These are phyloP conservation scores for Ammospiza nelsoni DNA, from an alignment of 2,113 vertebrate species.

Conservation along the genomic window DNA sequence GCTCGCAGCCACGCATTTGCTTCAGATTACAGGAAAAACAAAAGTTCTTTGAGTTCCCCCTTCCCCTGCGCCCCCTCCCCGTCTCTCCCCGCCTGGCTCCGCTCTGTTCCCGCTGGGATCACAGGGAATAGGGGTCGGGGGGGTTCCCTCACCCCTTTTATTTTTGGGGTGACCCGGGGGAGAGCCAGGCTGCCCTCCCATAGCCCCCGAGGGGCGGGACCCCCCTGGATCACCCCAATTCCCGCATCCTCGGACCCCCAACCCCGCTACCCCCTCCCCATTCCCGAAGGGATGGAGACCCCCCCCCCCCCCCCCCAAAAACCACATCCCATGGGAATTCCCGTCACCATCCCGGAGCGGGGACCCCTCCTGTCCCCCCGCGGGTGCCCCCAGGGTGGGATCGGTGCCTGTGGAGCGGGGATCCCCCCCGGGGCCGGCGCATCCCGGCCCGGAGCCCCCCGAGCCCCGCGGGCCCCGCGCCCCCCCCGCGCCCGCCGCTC, in stretches of 20 bases:
- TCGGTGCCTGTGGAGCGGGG: not conserved
- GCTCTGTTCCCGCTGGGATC: not conserved
- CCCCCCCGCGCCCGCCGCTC: not conserved
- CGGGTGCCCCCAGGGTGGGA: not conserved
- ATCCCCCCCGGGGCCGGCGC: not conserved
- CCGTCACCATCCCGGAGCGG: not conserved
- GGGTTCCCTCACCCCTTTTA: not conserved
- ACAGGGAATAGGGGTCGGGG: not conserved
- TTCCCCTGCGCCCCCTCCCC: not conserved
- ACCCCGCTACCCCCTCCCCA: not conserved
- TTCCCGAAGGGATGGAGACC: no score
- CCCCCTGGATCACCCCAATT: not conserved
- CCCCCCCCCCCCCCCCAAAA: no score
- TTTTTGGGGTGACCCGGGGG: not conserved
- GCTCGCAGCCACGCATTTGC: not conserved
- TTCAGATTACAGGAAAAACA: constrained; percentile 25
- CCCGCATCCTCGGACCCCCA: not conserved
- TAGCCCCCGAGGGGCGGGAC: not conserved
- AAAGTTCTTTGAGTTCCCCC: not conserved
- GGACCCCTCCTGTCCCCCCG: not conserved
- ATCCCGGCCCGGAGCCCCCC: not conserved
- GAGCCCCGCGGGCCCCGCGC: not conserved
- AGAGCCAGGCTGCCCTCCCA: not conserved
- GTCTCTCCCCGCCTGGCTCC: not conserved
- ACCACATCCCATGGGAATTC: not conserved